Percentiles rank a stretch among this genome's conserved stretches.
phyloP scores from a whole-genome alignment of 2,888 invertebrate genomes.

The Ariolimax columbianus region DNA sequence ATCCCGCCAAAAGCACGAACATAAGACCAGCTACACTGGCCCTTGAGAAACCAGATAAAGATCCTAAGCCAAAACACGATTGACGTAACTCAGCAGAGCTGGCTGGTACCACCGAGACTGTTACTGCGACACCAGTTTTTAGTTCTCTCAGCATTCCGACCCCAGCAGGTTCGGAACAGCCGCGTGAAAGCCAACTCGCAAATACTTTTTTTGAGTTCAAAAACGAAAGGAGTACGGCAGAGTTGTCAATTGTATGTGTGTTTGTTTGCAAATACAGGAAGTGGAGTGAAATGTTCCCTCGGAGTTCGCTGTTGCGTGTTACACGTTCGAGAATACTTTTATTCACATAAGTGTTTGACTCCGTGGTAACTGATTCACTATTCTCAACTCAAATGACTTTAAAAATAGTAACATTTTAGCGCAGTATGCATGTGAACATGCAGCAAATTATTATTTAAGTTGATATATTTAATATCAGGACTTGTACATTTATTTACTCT shows the following conservation, averaged over 20 bases:
- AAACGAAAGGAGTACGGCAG: neutral
- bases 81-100: neutral
- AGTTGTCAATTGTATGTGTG: neutral
- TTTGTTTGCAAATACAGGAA: constrained; percentile 14
- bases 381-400: neutral
- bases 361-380: neutral
- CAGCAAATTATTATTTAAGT: neutral
- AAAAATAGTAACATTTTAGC: neutral
- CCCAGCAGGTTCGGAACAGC: neutral
- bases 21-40: neutral
- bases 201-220: neutral
- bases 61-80: neutral
- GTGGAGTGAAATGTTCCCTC: neutral
- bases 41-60: neutral
- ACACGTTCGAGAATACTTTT: neutral
- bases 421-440: neutral
- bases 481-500: neutral
- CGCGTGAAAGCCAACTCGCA: neutral
- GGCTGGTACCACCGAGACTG: neutral
- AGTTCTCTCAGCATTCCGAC: neutral
- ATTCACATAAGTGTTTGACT: neutral
- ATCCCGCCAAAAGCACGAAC: neutral
- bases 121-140: neutral
- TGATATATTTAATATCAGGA: neutral
- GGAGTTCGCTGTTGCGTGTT: neutral